Base-by-base conservation (phyloP, 2,797 vertebrate species). In the Ciconia nigra region DNA sequence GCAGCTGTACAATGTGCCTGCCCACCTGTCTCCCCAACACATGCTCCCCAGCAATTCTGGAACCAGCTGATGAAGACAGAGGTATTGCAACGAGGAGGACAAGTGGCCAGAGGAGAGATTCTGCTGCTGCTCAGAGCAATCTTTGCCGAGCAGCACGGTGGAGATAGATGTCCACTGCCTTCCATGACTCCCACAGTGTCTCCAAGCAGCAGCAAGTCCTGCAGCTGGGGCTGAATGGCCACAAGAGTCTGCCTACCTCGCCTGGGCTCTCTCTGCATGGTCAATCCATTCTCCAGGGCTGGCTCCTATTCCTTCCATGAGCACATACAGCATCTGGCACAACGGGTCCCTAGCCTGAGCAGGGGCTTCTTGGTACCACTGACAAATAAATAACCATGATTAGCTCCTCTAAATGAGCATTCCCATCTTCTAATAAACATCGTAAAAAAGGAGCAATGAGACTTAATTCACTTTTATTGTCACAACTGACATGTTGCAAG, bases 381-480 rank as follows among this genome's bases (percentile, higher is more conserved):
- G 78, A 49, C 81, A 91, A 74, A 97, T 93, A 96, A 96, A 96
- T 94, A 96, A 95, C 67, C 55, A 11, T 10, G 33, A 92, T 94
- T 93, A 95, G 91, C 79, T 95, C 76, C 87, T 96, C 95, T 91
- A 94, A 97, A 97, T 54, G 95, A 98, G 95, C 97, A 82, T 93
- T 95, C 96, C 83, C 94, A 96, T 98, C 97, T 97, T 87, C 97
- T 97, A 97, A 98, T 97, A 98, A 98, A 98, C 98, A 98, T 91
- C 33, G 6, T 97, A 97, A 98, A 97, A 98, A 98, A 97, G 95
- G 92, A 98, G 96, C 98, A 98, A 97, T 90, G 95, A 96, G 92
- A 90, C 82, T 96, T 98, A 98, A 97, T 95, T 98, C 98, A 98
- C 94, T 98, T 98, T 98, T 98, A 98, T 97, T 97, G 97, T 97